Conservation (phyloP, 2,888 invertebrate genomes). For the Polyploca ridens region DNA sequence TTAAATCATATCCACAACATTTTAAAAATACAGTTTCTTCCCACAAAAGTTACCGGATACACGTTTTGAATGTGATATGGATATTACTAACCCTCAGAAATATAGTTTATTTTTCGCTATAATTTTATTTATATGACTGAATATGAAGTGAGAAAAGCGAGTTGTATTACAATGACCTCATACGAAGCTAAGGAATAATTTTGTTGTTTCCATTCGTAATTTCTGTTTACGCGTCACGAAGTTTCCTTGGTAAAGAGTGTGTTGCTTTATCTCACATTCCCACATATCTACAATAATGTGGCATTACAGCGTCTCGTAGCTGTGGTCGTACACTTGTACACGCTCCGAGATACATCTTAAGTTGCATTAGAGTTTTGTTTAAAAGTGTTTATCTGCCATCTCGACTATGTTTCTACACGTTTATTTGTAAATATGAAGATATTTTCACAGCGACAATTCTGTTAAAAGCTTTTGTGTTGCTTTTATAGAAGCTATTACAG, state of each 20-base stretch:
- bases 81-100: too few species aligned
- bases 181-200: too few species aligned
- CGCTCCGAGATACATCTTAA: neutral
- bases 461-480: slow-evolving; percentile 6
- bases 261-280: neutral
- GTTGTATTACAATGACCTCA: too few species aligned
- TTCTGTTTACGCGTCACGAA: neutral
- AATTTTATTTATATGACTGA: too few species aligned
- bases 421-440: slow-evolving; percentile 4
- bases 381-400: slow-evolving; percentile 3
- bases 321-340: neutral
- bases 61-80: too few species aligned
- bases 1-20: too few species aligned
- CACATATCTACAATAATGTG: neutral
- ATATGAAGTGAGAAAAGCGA: too few species aligned
- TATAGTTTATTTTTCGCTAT: too few species aligned
- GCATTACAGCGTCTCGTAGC: neutral
- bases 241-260: neutral
- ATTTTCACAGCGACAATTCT: neutral
- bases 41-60: too few species aligned
- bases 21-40: too few species aligned
- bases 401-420: neutral
- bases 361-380: neutral
- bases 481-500: slow-evolving; percentile 1
- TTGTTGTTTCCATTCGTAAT: neutral